Evolutionary conservation across 2,888 invertebrate genomes (phyloP).

Genomic region (Zelleria hepariella): DNA sequence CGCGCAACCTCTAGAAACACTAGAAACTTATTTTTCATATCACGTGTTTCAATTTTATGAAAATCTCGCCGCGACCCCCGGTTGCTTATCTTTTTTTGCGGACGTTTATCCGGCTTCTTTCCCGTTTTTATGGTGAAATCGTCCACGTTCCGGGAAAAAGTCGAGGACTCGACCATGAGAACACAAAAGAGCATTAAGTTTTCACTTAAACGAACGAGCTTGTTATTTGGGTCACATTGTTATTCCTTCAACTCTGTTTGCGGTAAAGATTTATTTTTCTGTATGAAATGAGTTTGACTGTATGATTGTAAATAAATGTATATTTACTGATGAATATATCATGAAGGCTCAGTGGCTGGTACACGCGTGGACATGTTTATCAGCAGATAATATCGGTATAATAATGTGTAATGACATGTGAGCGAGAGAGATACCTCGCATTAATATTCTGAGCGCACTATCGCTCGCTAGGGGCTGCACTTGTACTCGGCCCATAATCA

Average conservation of each 20-base stretch:
- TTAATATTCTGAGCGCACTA: neutral
- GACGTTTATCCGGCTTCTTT: conserved; percentile 32
- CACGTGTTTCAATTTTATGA: conserved; percentile 43
- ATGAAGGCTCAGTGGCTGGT: conserved; percentile 3
- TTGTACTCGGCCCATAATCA: neutral
- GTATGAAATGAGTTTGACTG: too few species aligned
- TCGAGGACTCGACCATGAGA: neutral
- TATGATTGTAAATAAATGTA: neutral
- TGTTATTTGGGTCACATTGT: neutral
- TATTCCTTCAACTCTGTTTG: neutral
- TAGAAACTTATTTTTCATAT: conserved; percentile 41
- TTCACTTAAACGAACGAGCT: neutral
- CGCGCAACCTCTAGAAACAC: conserved; percentile 31
- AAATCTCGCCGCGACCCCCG: conserved; percentile 30
- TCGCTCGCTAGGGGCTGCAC: neutral
- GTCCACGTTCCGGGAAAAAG: neutral
- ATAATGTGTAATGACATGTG: conserved; percentile 21
- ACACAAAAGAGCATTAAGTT: neutral
- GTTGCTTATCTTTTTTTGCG: conserved; percentile 19
- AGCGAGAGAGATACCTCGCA: neutral
- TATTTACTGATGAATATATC: conserved; percentile 8
- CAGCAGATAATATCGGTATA: conserved; percentile 29
- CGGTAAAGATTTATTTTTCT: too few species aligned
- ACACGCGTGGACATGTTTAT: conserved; percentile 28
- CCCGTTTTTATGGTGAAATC: conserved; percentile 4